Evolutionary conservation across 2,888 invertebrate genomes (phyloP), one percentile per base, ranked within the genome.

Genomic region (Crocallis elinguaria): DNA sequence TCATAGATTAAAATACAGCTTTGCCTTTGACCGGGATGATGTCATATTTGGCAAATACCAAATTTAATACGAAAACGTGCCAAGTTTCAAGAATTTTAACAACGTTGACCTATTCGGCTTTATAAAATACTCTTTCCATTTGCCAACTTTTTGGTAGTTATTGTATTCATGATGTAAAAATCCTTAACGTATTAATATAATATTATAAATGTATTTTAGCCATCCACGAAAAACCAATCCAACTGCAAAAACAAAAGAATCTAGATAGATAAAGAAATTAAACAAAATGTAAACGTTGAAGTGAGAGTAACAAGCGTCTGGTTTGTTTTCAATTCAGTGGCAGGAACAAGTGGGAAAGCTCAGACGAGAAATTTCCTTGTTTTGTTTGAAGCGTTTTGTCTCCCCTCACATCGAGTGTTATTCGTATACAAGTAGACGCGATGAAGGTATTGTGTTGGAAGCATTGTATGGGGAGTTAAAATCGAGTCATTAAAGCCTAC

Each of bases 301-400:
- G 43, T 23, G 27, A 43, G 43, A 60, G 54, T 42, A 60, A 57
- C 60, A 59, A 65, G 61, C 33, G 52, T 54, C 60, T 60, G 57
- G 59, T 58, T 64, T 61, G 57, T 59, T 67, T 60, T 56, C 49
- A 39, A 60, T 60, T 63, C 57, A 62, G 64, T 65, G 57, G 56
- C 67, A 63, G 50, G 66, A 67, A 72, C 66, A 73, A 75, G 73
- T 71, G 70, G 77, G 79, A 81, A 82, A 82, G 80, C 76, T 76
- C 78, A 75, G 75, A 83, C 80, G 80, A 77, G 75, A 76, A 79
- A 74, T 82, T 84, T 83, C 74, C 81, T 75, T 76, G 84, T 84
- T 86, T 82, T 80, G 84, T 84, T 82, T 79, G 75, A 74, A 78
- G 76, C 75, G 69, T 63, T 56, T 54, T 75, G 75, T 81, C 79